phyloP scores from a whole-genome alignment of 2,797 vertebrate genomes.

The Alcedo quadribrachys region DNA sequence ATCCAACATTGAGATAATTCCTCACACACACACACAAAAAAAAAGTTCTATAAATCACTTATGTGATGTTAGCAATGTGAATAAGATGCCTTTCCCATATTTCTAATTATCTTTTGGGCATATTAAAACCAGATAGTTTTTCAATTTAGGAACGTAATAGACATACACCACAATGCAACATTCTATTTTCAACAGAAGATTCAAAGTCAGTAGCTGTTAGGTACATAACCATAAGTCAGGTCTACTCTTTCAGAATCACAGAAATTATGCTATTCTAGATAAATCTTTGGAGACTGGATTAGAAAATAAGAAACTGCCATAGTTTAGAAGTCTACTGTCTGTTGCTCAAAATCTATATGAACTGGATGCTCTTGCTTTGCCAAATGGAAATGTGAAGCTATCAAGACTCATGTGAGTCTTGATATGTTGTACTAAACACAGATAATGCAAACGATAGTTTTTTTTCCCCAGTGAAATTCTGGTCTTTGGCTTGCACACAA shows the following conservation, averaged over 20 bases:
- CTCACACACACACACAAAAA: background rate
- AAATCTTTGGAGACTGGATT: background rate
- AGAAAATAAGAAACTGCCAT: background rate
- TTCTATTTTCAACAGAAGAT: background rate
- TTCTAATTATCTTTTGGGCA: background rate
- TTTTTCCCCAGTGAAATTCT: background rate
- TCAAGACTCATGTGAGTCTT: background rate
- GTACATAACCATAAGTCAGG: background rate
- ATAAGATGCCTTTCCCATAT: background rate
- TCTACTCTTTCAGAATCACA: background rate
- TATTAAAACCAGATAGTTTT: background rate
- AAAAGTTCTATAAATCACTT: background rate
- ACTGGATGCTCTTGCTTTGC: background rate
- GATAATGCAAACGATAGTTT: background rate
- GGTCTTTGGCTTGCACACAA: conserved; percentile 34
- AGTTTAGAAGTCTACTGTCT: background rate
- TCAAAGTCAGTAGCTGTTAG: background rate
- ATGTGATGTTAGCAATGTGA: background rate
- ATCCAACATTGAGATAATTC: background rate
- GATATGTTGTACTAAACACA: background rate
- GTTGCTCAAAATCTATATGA: background rate
- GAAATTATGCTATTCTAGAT: background rate
- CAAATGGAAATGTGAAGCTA: background rate
- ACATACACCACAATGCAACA: background rate
- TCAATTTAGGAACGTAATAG: background rate